phyloP scores from a whole-genome alignment of 2,797 vertebrate species.

The Ispidina lecontei region DNA sequence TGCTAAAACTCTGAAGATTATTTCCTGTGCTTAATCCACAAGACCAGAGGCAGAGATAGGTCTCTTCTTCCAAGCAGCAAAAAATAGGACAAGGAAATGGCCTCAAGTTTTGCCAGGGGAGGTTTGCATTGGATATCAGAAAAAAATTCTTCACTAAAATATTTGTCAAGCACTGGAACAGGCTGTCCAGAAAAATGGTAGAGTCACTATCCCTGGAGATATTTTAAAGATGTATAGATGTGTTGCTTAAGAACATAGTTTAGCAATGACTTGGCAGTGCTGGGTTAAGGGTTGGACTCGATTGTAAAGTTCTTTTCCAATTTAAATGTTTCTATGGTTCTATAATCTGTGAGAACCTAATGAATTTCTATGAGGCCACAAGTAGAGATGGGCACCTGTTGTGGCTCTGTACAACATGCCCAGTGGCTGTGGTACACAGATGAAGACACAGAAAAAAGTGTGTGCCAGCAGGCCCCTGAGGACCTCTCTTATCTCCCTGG shows the following conservation, averaged over 20 bases:
- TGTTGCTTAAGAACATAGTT: neutral
- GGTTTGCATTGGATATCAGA: neutral
- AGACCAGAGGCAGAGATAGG: neutral
- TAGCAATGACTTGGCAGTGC: neutral
- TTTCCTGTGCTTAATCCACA: neutral
- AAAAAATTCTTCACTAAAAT: neutral
- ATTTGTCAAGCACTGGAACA: neutral
- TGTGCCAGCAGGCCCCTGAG: rapidly evolving
- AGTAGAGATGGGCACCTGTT: rapidly evolving
- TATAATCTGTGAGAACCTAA: neutral
- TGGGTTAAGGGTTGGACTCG: neutral
- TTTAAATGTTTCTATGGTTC: neutral
- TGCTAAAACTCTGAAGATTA: neutral
- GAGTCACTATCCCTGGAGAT: neutral
- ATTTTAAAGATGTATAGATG: neutral
- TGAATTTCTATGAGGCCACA: neutral
- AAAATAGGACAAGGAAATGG: neutral
- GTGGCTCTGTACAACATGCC: rapidly evolving
- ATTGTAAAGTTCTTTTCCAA: neutral
- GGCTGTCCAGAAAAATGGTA: neutral
- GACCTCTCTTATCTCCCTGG: neutral
- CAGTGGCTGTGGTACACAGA: neutral
- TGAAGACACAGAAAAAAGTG: neutral
- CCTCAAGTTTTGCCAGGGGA: neutral
- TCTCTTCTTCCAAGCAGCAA: neutral